Base-by-base conservation (phyloP, 2,888 invertebrate species). In the Netelia melanura region DNA sequence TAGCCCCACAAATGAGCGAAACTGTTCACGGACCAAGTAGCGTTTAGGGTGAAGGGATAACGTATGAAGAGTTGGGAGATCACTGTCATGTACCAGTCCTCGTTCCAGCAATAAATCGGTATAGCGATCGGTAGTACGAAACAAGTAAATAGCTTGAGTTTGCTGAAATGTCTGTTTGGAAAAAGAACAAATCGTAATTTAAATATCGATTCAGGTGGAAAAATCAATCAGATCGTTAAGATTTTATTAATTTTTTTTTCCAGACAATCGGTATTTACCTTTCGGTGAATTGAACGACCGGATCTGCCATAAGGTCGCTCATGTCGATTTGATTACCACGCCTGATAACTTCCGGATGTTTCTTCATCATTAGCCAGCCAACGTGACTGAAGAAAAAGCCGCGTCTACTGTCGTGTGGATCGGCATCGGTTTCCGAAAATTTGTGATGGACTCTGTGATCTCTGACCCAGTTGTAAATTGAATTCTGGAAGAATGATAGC, bases 331-430 rank as follows among this genome's bases (percentile, higher is more conserved):
- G 95, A 74, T 95, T 95, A 43, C 98, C 98, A 89, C 96, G 96
- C 25, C 94, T 94, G 61, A 97, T 93, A 0, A 98, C 98, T 83
- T 97, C 97, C 0, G 98, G 98, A 93, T 98, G 98, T 93, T 98
- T 98, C 89, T 96, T 96, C 96, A 97, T 96, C 96, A 97, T 96
- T 25, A 98, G 95, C 99, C 98, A 99, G 25, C 98, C 98, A 54
- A 98, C 96, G 92, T 99, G 98, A 0, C 98, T 95, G 94, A 98
- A 99, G 94, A 98, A 98, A 94, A 99, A 98, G 0, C 98, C 98
- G 8, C 97, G 95, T 79, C 95, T 95, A 3, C 96, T 96, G 92
- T 98, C 96, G 92, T 98, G 98, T 0, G 98, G 98, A 94, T 98
- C 98, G 0, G 97, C 97, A 87, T 96, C 95, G 0, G 97, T 97